Percentiles rank a stretch among this genome's conserved stretches.
These are phyloP conservation scores for Drosophila mettleri DNA, from an alignment of 2,888 invertebrate genomes.

Conservation along the genomic window DNA sequence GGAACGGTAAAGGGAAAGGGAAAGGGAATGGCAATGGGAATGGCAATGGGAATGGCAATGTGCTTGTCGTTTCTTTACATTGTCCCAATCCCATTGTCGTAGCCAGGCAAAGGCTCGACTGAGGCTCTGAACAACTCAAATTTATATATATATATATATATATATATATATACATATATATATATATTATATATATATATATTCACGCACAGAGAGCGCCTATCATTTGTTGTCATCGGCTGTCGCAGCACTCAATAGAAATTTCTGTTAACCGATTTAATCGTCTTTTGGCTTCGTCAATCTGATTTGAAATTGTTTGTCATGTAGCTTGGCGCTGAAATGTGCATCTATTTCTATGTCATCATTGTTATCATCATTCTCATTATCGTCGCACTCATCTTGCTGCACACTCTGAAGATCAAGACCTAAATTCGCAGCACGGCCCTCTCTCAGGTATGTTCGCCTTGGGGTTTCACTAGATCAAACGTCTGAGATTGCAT, in stretches of 20 bases:
- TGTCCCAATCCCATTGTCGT: constrained; percentile 23
- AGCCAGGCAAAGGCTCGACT: not conserved
- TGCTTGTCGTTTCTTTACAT: constrained; percentile 19
- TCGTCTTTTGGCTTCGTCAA: not conserved
- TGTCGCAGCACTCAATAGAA: not conserved
- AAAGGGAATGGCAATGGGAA: too few species aligned
- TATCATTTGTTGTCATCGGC: not conserved
- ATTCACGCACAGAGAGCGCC: not conserved
- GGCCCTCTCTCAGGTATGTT: constrained; percentile 2
- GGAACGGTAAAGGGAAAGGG: not conserved
- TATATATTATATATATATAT: not conserved
- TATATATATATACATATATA: too few species aligned
- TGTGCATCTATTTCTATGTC: constrained; percentile 54
- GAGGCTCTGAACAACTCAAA: too few species aligned
- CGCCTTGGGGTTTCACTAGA: too few species aligned
- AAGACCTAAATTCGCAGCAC: not conserved
- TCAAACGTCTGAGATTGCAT: not conserved
- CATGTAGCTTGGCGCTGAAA: constrained; percentile 6
- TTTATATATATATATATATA: not conserved
- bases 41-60: constrained; percentile 8
- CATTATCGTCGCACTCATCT: not conserved
- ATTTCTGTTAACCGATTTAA: not conserved
- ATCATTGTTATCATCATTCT: constrained; percentile 13
- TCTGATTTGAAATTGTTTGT: not conserved
- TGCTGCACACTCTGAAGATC: not conserved